Evolutionary conservation across 2,113 vertebrate species (phyloP), one percentile per base, ranked within the genome.

Genomic region (Tricholaema leucomelas): DNA sequence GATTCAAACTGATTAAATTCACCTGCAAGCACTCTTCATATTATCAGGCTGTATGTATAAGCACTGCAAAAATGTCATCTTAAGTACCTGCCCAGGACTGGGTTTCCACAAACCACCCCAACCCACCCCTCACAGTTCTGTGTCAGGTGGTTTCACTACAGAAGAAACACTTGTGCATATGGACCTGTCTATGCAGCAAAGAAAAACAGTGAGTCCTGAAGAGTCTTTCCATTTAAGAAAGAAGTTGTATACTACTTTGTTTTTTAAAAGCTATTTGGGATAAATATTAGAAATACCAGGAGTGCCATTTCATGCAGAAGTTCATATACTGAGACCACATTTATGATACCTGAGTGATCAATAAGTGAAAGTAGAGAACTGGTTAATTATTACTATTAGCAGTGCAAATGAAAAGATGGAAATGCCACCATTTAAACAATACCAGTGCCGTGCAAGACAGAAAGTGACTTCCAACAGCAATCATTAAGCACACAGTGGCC

Each of bases 11-110:
- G 13, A 21, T 42, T 28, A 67, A 77, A 50, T 6, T 33, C 2
- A 3, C 1, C 4, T 6, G 5, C 18, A 44, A 84, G 58, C 31
- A 38, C 6, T 35, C 9, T 35, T 48, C 12, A 0, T 10, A 14
- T 56, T 10, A 18, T 9, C 19, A n/a, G 35, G 36, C 35, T 10
- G 2, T 0, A 0, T 1, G 0, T 38, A 8, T 9, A 25, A 83
- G 33, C 28, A 28, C 30, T 48, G 13, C 2, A 31, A 46, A 12
- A 56, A 8, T 7, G 18, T 35, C 38, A 67, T 20, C 33, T 40
- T 12, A 35, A 28, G 18, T 15, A 18, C 16, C 2, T 9, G 73
- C 14, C 33, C 21, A 58, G 42, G 9, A 14, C 14, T 2, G 21
- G 6, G 23, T 18, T 74, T 79, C 48, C n/a, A 52, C 21, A 52